These are phyloP conservation scores for Steinernema carpocapsae DNA, from an alignment of 2,888 invertebrate genomes.

Conservation along the genomic window DNA sequence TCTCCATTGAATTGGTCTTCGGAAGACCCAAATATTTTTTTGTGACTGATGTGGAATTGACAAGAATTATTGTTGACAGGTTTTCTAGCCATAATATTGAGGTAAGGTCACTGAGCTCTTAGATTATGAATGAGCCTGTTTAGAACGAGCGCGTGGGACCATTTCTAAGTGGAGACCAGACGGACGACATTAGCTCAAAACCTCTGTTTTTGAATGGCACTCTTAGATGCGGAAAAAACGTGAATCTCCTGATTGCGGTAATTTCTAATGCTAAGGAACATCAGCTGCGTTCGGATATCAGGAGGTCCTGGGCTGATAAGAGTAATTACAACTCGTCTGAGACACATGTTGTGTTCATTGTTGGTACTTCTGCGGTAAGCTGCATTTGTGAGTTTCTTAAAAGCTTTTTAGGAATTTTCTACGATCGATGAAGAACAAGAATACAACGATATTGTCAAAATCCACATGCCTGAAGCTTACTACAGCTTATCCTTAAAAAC, in stretches of 20 bases:
- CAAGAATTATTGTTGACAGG: not conserved
- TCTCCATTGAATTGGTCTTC: not conserved
- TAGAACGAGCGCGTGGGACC: not conserved
- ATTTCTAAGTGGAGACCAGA: slow-evolving; percentile 1
- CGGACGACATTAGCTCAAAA: not conserved
- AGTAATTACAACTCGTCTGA: not conserved
- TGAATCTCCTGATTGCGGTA: slow-evolving; percentile 25
- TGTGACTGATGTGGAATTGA: not conserved
- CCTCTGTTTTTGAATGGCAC: not conserved
- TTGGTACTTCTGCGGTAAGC: slow-evolving; percentile 10
- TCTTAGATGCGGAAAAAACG: not conserved
- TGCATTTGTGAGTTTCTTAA: too few species aligned
- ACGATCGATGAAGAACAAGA: not conserved
- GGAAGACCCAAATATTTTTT: not conserved
- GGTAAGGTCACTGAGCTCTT: too few species aligned
- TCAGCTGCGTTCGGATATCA: not conserved
- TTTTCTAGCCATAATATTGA: not conserved
- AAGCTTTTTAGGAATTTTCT: too few species aligned
- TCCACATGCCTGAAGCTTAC: slow-evolving; percentile 24
- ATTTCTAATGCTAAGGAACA: slow-evolving; percentile 30
- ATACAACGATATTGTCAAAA: slow-evolving; percentile 26
- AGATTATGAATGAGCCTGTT: not conserved
- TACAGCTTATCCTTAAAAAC: slow-evolving; percentile 39
- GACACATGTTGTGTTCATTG: slow-evolving; percentile 34
- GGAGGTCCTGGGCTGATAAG: slow-evolving; percentile 15